Conservation (phyloP, 2,113 vertebrate species). For the Callipepla californica region DNA sequence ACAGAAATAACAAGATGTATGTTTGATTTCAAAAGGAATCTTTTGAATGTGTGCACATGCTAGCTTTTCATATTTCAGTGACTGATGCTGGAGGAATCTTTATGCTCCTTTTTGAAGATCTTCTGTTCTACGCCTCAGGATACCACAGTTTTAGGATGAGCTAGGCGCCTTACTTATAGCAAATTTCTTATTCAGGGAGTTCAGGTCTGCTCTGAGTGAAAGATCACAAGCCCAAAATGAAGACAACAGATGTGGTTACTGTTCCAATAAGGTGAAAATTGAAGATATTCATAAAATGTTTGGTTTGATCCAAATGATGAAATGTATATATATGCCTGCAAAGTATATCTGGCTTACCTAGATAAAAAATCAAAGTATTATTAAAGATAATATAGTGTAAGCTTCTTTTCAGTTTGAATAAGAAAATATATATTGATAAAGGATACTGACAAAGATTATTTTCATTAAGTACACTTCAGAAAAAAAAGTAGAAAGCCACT, state of each 20-base stretch:
- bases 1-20: not conserved
- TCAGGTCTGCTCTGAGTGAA: not conserved
- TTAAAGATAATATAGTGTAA: not conserved
- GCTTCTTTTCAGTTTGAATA: not conserved
- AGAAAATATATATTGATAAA: not conserved
- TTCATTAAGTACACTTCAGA: not conserved
- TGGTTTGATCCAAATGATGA: not conserved
- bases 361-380: not conserved
- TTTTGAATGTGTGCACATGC: not conserved
- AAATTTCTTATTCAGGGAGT: slow-evolving; percentile 40
- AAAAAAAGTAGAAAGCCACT: not conserved
- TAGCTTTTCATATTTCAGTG: not conserved
- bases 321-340: not conserved
- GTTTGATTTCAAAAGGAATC: not conserved
- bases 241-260: not conserved
- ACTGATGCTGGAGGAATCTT: not conserved
- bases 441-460: not conserved
- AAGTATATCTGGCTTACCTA: not conserved
- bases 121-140: not conserved
- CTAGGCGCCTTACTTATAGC: not conserved
- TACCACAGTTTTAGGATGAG: not conserved
- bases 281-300: not conserved
- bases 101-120: not conserved
- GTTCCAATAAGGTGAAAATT: not conserved
- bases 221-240: not conserved